These are phyloP conservation scores for Agrochola lota DNA, from an alignment of 2,888 invertebrate genomes.

Conservation along the genomic window DNA sequence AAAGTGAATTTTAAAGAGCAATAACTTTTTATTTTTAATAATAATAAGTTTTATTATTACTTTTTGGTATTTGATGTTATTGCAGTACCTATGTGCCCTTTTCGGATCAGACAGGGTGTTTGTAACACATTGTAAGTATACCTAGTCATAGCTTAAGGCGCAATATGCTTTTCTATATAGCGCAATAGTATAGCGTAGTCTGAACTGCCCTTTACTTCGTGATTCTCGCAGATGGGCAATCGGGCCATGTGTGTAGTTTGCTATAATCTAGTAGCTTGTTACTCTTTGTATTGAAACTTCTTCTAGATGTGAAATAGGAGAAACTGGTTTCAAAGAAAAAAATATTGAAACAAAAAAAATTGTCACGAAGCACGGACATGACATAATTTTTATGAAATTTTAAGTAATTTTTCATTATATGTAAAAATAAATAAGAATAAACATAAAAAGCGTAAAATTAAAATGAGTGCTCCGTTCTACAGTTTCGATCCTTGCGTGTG, in stretches of 20 bases:
- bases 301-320: constrained; percentile 14
- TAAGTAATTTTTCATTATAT: constrained; percentile 41
- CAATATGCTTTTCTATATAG: too few species aligned
- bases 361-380: constrained; percentile 28
- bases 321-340: neutral
- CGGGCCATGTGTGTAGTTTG: neutral
- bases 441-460: constrained; percentile 72
- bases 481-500: constrained; percentile 87
- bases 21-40: too few species aligned
- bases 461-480: constrained; percentile 88
- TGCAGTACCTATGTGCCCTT: too few species aligned
- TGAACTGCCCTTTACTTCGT: neutral
- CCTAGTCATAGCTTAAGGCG: too few species aligned
- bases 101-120: too few species aligned
- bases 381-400: constrained; percentile 35
- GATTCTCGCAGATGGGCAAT: neutral
- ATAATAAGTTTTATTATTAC: too few species aligned
- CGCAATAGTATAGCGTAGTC: neutral
- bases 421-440: neutral
- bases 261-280: neutral
- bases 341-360: constrained; percentile 39
- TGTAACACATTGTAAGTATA: too few species aligned
- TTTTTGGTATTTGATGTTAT: too few species aligned
- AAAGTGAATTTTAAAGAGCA: too few species aligned
- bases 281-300: constrained; percentile 30